Conservation (phyloP, 2,888 invertebrate species). For the Monopis laevigella region DNA sequence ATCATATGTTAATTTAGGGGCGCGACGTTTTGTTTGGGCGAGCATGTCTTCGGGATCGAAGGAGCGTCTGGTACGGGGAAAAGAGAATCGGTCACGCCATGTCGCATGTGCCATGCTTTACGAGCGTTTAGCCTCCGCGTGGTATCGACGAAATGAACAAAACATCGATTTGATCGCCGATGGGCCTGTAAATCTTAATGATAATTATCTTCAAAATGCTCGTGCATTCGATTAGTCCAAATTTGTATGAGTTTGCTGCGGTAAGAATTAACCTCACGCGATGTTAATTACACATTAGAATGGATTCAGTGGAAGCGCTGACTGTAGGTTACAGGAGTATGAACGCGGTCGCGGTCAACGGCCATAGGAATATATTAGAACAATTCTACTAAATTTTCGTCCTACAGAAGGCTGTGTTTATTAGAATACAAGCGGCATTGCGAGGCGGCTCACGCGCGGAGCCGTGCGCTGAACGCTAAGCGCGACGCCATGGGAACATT, state of each 20-base stretch:
- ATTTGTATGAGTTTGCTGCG: not conserved
- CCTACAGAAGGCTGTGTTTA: constrained; percentile 66
- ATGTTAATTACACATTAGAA: not conserved
- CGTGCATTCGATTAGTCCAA: constrained; percentile 34
- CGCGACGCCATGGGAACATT: constrained; percentile 63
- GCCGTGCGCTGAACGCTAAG: constrained; percentile 59
- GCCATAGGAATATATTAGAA: constrained; percentile 63
- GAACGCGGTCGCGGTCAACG: constrained; percentile 11
- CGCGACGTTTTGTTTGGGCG: constrained; percentile 27
- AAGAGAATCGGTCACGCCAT: constrained; percentile 57
- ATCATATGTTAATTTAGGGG: constrained; percentile 23
- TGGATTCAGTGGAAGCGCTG: not conserved
- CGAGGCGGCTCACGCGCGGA: constrained; percentile 52
- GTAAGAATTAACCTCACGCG: not conserved
- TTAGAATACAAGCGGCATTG: constrained; percentile 59
- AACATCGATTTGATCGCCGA: constrained; percentile 30
- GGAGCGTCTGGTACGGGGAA: not conserved
- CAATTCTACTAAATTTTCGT: constrained; percentile 68
- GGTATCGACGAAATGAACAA: constrained; percentile 38
- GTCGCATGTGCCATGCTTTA: constrained; percentile 61
- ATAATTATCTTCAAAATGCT: constrained; percentile 36
- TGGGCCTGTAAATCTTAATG: constrained; percentile 33
- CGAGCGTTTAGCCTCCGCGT: constrained; percentile 41
- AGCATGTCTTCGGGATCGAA: constrained; percentile 27
- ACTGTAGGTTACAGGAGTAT: too few relatives aligned